Evolutionary conservation across 1,140 invertebrate species (phyloP), one percentile per base, ranked within the genome.

Genomic region (Alviniconcha marisindica): DNA sequence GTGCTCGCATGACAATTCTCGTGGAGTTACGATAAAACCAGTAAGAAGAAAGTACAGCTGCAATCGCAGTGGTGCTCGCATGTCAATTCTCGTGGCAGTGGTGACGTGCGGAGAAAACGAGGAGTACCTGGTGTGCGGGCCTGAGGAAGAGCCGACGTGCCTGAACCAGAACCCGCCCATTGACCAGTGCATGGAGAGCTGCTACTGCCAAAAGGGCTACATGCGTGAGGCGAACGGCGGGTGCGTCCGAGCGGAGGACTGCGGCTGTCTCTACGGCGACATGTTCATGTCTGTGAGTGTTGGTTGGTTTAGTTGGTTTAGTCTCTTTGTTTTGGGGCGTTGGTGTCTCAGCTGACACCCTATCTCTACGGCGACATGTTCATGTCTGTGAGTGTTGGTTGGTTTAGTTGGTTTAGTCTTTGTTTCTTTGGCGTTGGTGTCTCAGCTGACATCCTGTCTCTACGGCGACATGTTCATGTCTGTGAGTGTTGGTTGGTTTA

Each of bases 151-250:
- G 73, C 73, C 73, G 21, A 76, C 73, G 10, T 76, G 73, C n/a
- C 40, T 51, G 7, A 15, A 1, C 24, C 73, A 24, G 42, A 42
- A 48, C 42, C 12, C 44, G 7, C 1, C 0, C 4, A 33, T 28
- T 5, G 73, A 51, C 7, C 40, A 76, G 42, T 76, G 73, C 44
- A 14, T 7, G 28, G 40, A 51, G n/a, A 28, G 28, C 24, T 76
- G 73, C 44, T 76, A 51, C 44, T 76, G 73, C 44, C n/a, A 31
- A 1, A n/a, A 51, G 73, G 73, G 73, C 28, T 76, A 28, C 73
- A 31, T 76, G 5, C 7, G 73, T 2, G 73, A 76, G 18, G 44
- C 44, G 44, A n/a, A n/a, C n/a, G n/a, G n/a, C n/a, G 63, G 63
- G 3, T 76, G 73, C 10, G 31, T 76, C 73, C n/a, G 28, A n/a